Conservation (phyloP, 1,140 invertebrate genomes). For the Euwallacea similis region DNA sequence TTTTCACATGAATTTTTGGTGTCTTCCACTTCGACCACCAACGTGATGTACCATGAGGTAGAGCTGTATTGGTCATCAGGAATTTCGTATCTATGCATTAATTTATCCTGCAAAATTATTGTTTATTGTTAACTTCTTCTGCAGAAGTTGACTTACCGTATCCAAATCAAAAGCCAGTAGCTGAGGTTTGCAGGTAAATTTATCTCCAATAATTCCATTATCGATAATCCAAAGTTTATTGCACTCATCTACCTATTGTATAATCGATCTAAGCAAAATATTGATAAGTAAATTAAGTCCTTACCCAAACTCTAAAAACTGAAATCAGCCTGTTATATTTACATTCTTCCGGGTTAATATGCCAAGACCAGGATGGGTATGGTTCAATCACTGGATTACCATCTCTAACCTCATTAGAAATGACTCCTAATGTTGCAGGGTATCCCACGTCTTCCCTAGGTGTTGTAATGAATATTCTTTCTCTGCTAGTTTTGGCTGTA, state of each 20-base stretch:
- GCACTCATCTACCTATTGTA: conserved; percentile 63
- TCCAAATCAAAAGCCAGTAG: conserved; percentile 64
- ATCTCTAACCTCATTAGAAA: conserved; percentile 55
- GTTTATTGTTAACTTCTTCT: conserved; percentile 2
- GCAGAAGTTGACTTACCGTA: conserved; percentile 48
- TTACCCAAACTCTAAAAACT: conserved; percentile 61
- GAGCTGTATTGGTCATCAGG: conserved; percentile 54
- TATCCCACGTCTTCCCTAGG: conserved; percentile 69
- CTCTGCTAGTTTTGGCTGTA: too few relatives aligned
- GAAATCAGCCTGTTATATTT: conserved; percentile 56
- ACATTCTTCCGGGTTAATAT: conserved; percentile 49
- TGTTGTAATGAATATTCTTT: conserved; percentile 64
- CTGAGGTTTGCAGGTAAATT: conserved; percentile 62
- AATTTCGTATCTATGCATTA: conserved; percentile 62
- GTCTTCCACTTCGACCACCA: conserved; percentile 58
- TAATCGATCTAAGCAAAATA: not conserved
- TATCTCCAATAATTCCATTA: conserved; percentile 58
- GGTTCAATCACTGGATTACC: conserved; percentile 59
- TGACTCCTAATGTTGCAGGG: conserved; percentile 67
- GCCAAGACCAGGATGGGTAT: conserved; percentile 60
- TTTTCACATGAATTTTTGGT: conserved; percentile 58
- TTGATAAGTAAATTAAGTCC: not conserved
- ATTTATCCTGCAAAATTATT: conserved; percentile 47
- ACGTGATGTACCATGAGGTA: conserved; percentile 56
- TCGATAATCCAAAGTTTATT: conserved; percentile 69